These are phyloP conservation scores for Eudasyphora cyanicolor DNA, from an alignment of 2,888 invertebrate genomes.

Conservation along the genomic window DNA sequence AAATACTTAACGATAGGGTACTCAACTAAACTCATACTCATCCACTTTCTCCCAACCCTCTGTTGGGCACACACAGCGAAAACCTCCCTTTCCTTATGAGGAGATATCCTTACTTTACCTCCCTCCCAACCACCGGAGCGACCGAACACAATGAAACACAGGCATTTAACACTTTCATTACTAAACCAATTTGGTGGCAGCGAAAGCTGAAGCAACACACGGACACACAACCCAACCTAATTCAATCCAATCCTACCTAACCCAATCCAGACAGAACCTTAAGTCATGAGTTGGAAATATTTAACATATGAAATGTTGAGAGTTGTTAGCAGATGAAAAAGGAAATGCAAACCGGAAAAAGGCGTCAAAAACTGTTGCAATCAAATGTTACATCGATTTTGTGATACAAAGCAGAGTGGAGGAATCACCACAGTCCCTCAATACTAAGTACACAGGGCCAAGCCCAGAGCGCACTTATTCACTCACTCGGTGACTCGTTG, in stretches of 20 bases:
- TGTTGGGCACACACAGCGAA: neutral
- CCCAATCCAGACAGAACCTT: too few species aligned
- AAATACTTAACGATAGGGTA: conserved; percentile 58
- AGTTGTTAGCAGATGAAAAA: conserved; percentile 46
- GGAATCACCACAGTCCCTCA: conserved; percentile 45
- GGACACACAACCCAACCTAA: conserved; percentile 2
- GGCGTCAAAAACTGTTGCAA: conserved; percentile 58
- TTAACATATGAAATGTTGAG: neutral
- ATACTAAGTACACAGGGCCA: conserved; percentile 28
- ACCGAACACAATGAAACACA: conserved; percentile 6
- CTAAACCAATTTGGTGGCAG: conserved; percentile 27
- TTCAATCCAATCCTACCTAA: too few species aligned
- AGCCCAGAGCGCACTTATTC: neutral
- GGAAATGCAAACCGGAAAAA: conserved; percentile 60
- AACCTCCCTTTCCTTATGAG: neutral
- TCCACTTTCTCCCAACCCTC: conserved; percentile 6
- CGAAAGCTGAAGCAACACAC: neutral
- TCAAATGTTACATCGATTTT: conserved; percentile 59
- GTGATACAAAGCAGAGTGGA: conserved; percentile 44
- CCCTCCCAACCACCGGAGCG: neutral
- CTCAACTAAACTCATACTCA: conserved; percentile 1
- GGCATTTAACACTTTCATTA: conserved; percentile 33
- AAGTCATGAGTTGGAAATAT: neutral
- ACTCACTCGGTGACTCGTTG: too few species aligned
- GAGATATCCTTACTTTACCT: neutral